Evolutionary conservation across 2,113 vertebrate genomes (phyloP).

Genomic region (Prochilodus magdalenae): DNA sequence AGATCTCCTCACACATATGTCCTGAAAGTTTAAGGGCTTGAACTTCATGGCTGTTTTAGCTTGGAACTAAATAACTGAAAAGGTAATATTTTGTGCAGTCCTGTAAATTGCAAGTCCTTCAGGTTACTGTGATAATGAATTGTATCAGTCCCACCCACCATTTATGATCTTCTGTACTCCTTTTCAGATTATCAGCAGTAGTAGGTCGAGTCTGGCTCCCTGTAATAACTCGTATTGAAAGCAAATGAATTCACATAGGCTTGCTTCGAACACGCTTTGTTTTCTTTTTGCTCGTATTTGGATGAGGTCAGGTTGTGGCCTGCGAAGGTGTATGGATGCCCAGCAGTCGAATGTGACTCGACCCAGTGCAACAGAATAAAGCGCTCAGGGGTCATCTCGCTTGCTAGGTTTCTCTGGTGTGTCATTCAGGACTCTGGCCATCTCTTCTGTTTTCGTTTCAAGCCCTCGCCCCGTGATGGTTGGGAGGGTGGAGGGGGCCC

Average conservation of each 20-base stretch:
- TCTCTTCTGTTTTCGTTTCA: slow-evolving; percentile 45
- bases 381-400: background rate
- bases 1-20: too few species aligned
- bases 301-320: background rate
- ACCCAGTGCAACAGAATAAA: background rate
- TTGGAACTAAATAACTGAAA: too few species aligned
- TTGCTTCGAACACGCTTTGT: background rate
- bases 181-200: background rate
- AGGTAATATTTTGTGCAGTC: too few species aligned
- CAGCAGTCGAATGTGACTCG: background rate
- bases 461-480: slow-evolving; percentile 20
- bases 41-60: too few species aligned
- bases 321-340: background rate
- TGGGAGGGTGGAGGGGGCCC: slow-evolving; percentile 1
- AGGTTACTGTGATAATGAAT: too few species aligned
- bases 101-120: too few species aligned
- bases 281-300: background rate
- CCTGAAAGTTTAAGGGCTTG: too few species aligned
- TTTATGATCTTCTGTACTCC: too few species aligned
- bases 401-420: slow-evolving; percentile 24
- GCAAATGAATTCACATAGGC: background rate
- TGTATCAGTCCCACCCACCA: too few species aligned
- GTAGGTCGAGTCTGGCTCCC: background rate
- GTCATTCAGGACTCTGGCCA: slow-evolving; percentile 25
- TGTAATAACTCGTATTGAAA: background rate